Conservation (phyloP, 1,140 invertebrate species). For the Drosophila micromelanica region DNA sequence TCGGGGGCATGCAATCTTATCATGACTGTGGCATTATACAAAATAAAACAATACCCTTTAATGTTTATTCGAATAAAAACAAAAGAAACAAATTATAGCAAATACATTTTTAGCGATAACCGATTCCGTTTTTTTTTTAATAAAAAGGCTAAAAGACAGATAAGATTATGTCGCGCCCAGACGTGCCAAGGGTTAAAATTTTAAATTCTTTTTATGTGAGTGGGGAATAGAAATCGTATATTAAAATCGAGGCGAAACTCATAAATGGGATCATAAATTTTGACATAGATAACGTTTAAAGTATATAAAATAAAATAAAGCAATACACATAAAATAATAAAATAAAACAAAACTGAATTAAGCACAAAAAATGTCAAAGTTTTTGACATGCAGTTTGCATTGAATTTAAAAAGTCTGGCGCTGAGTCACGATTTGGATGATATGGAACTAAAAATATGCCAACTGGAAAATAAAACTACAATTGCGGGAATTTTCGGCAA, state of each 20-base stretch:
- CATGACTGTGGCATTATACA: constrained; percentile 28
- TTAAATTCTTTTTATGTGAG: background rate
- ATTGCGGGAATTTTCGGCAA: constrained; percentile 4
- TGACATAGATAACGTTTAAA: constrained; percentile 5
- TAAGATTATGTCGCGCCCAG: constrained; percentile 33
- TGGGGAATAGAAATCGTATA: background rate
- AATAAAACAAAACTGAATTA: constrained; percentile 5
- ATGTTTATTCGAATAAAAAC: constrained; percentile 20
- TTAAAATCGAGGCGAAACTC: constrained; percentile 1
- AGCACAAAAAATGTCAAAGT: constrained; percentile 5
- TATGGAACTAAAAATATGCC: constrained; percentile 1
- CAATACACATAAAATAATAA: constrained; percentile 18
- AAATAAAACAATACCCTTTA: constrained; percentile 33
- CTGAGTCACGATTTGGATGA: constrained; percentile 22
- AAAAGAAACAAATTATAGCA: background rate
- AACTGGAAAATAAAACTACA: constrained; percentile 7
- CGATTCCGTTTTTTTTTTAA: constrained; percentile 11
- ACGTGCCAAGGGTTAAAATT: constrained; percentile 19
- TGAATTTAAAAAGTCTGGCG: constrained; percentile 3
- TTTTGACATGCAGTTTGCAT: constrained; percentile 3
- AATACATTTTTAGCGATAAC: constrained; percentile 15
- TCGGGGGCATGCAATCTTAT: constrained; percentile 62
- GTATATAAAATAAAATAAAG: constrained; percentile 16
- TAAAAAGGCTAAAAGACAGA: background rate
- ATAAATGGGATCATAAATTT: constrained; percentile 23